Conservation (phyloP, 1,140 invertebrate species). For the Alviniconcha marisindica region DNA sequence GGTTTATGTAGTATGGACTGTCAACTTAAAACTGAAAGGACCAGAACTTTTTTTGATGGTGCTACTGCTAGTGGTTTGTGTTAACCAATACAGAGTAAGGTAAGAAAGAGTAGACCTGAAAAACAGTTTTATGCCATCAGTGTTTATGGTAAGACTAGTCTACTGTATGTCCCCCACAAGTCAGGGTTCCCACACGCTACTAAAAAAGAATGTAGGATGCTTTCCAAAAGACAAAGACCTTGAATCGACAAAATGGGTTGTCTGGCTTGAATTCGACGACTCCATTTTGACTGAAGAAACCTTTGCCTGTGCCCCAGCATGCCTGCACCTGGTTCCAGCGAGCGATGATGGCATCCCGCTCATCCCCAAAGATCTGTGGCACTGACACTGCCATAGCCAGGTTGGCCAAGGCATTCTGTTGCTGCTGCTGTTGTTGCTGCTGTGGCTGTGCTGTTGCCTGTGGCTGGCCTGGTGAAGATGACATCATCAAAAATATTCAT, state of each 20-base stretch:
- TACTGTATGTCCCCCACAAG: no score
- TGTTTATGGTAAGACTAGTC: no score
- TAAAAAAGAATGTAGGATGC: no score
- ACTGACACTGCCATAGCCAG: slow-evolving; percentile 83
- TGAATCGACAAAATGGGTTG: slow-evolving; percentile 94
- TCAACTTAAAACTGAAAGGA: no score
- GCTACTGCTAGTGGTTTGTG: no score
- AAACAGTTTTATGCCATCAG: no score
- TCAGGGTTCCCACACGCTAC: no score
- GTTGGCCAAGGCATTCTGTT: slow-evolving; percentile 80
- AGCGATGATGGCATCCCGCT: slow-evolving; percentile 92
- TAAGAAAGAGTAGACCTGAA: no score
- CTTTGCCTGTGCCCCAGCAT: slow-evolving; percentile 91
- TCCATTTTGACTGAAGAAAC: slow-evolving; percentile 68
- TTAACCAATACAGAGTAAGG: no score
- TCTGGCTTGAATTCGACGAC: slow-evolving; percentile 88
- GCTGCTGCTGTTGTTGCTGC: slow-evolving; percentile 80
- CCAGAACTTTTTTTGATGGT: no score
- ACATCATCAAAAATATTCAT: neutral
- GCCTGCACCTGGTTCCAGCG: slow-evolving; percentile 97
- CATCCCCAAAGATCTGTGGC: slow-evolving; percentile 93
- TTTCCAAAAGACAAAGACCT: slow-evolving; percentile 75
- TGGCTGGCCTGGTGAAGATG: slow-evolving; percentile 27
- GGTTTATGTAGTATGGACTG: no score
- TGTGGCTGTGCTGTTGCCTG: slow-evolving; percentile 55